Evolutionary conservation across 2,113 vertebrate species (phyloP), one percentile per base, ranked within the genome.

Genomic region (Ia io): DNA sequence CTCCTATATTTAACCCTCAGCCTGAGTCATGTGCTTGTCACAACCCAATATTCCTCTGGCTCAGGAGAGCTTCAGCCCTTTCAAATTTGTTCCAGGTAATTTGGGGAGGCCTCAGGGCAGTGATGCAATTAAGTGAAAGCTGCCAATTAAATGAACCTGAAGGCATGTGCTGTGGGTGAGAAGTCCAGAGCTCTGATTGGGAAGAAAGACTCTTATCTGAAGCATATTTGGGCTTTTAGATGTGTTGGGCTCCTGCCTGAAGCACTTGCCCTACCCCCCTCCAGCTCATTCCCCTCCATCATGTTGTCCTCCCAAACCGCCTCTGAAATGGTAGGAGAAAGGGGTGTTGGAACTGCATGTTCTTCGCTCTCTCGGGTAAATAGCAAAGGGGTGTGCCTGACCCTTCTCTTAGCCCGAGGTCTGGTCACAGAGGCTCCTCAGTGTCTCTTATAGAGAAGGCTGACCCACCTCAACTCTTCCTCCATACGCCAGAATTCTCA

Each of bases 41-140:
- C 84, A 95, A 65, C 49, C 74, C 49, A 89, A 1, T 79, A 80
- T 74, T 78, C 85, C 37, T 51, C 56, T 37, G 25, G 40, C 42
- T 92, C 17, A 47, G 59, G 37, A 61, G 44, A 86, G 77, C 69
- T 91, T 82, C 3, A 16, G 17, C 28, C 69, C 70, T 95, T 89
- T 53, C 14, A 87, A 1, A 94, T 85, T 85, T 93, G 56, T 87
- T 74, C 79, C 67, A 92, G 47, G 67, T 88, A 73, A 53, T 73
- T 35, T 82, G 32, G 44, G 40, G 76, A 69, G 51, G 30, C 32
- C 37, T 9, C 14, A 70, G 67, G 35, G 42, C 87, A 79, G 47
- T 63, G 83, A 53, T 61, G 63, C 93, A 93, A 90, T 90, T 32
- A 91, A 53, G 13, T 74, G 37, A 80, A 88, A 88, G 53, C 67